Evolutionary conservation across 2,797 vertebrate genomes (phyloP).

Genomic region (Chromis chromis): DNA sequence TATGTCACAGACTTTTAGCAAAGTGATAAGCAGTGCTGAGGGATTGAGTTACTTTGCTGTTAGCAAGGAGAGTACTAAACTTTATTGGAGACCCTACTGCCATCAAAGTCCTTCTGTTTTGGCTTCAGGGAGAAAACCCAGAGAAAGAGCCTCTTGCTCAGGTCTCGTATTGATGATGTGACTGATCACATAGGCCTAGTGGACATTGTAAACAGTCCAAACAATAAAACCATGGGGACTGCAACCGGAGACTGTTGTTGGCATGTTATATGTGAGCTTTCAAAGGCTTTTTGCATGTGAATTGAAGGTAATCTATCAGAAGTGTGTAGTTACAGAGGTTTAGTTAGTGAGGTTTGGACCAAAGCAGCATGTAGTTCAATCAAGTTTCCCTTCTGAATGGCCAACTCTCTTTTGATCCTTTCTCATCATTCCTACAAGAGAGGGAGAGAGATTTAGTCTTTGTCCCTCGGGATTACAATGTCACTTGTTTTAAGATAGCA

Average conservation of each 20-base stretch:
- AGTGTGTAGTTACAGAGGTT: constrained; percentile 82
- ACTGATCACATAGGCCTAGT: constrained; percentile 81
- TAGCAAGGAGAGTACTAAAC: constrained; percentile 76
- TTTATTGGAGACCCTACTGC: constrained; percentile 84
- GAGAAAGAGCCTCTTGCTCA: constrained; percentile 49
- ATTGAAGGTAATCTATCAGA: constrained; percentile 79
- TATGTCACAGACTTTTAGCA: constrained; percentile 74
- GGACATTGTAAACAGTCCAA: constrained; percentile 82
- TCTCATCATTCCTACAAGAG: constrained; percentile 76
- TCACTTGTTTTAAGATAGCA: constrained; percentile 89
- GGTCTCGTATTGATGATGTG: constrained; percentile 85
- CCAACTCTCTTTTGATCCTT: constrained; percentile 78
- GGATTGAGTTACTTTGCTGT: constrained; percentile 79
- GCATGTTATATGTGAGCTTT: constrained; percentile 74
- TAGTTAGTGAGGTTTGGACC: constrained; percentile 82
- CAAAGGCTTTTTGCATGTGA: constrained; percentile 79
- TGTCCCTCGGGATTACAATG: constrained; percentile 88
- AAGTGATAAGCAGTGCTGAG: constrained; percentile 74
- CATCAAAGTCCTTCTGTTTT: constrained; percentile 85
- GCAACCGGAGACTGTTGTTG: constrained; percentile 85
- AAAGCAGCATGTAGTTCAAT: constrained; percentile 84
- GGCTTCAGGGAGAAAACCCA: constrained; percentile 75
- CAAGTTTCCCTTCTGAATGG: constrained; percentile 85
- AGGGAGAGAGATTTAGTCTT: constrained; percentile 82
- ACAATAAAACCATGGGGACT: constrained; percentile 84